Conservation (phyloP, 2,888 invertebrate species). For the Ormyrus pomaceus region DNA sequence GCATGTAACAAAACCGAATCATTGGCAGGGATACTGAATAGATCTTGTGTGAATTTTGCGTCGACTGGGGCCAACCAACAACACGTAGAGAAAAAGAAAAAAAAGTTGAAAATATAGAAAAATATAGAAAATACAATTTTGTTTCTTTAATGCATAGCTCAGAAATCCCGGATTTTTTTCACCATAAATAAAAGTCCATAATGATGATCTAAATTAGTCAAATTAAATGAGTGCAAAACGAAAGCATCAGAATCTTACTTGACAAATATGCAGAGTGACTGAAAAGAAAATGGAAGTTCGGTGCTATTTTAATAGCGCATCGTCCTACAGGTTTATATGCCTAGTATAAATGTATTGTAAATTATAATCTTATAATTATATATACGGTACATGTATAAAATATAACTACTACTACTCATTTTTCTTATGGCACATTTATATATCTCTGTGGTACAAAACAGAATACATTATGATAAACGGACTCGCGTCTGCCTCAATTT, state of each 20-base stretch:
- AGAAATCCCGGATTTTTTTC: conserved; percentile 40
- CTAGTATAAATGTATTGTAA: conserved; percentile 75
- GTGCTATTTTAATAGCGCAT: conserved; percentile 73
- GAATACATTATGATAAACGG: conserved; percentile 66
- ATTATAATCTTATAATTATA: conserved; percentile 73
- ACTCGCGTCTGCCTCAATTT: conserved; percentile 65
- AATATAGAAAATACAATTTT: conserved; percentile 36
- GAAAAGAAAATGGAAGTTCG: conserved; percentile 62
- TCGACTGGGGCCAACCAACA: conserved; percentile 57
- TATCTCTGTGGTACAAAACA: conserved; percentile 67
- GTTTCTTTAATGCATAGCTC: conserved; percentile 50
- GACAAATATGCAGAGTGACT: conserved; percentile 67
- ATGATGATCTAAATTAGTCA: conserved; percentile 48
- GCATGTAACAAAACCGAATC: conserved; percentile 42
- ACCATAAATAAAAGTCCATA: conserved; percentile 44
- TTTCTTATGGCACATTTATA: conserved; percentile 75
- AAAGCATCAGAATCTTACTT: conserved; percentile 54
- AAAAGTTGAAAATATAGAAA: conserved; percentile 37
- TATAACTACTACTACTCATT: conserved; percentile 72
- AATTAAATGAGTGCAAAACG: conserved; percentile 45
- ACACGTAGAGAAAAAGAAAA: conserved; percentile 41
- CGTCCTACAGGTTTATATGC: conserved; percentile 71
- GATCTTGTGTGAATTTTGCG: conserved; percentile 52
- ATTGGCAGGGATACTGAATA: conserved; percentile 43
- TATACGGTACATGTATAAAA: conserved; percentile 67